A percentile compares a stretch with the other conserved stretches of the same genome.
These are phyloP conservation scores for Agriotes lineatus DNA, from an alignment of 2,888 invertebrate species.

Conservation along the genomic window DNA sequence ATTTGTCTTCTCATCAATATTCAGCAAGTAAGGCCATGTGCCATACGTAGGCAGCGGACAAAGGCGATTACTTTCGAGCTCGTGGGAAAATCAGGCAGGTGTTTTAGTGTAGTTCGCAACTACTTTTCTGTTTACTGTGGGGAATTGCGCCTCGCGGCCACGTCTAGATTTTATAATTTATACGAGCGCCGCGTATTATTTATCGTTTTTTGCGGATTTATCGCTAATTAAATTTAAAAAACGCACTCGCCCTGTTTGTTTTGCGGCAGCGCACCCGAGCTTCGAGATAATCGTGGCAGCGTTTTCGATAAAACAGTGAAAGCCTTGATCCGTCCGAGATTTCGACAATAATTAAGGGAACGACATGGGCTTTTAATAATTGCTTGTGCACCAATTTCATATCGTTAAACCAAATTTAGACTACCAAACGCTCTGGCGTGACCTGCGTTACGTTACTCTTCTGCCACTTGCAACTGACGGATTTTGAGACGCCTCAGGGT, in stretches of 20 bases:
- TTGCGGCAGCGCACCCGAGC: slow-evolving; percentile 8
- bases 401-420: not conserved
- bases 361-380: not conserved
- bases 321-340: slow-evolving; percentile 4
- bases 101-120: slow-evolving; percentile 53
- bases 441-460: too few relatives aligned
- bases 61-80: slow-evolving; percentile 45
- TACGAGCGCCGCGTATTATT: slow-evolving; percentile 38
- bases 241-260: slow-evolving; percentile 13
- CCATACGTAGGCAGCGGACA: slow-evolving; percentile 44
- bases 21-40: slow-evolving; percentile 56
- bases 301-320: slow-evolving; percentile 21
- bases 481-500: too few relatives aligned
- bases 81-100: slow-evolving; percentile 65
- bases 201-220: slow-evolving; percentile 35
- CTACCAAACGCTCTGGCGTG: too few relatives aligned
- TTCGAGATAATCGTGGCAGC: slow-evolving; percentile 4
- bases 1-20: slow-evolving; percentile 59
- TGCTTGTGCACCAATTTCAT: not conserved
- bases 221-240: slow-evolving; percentile 30
- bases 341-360: slow-evolving; percentile 7
- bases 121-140: slow-evolving; percentile 51
- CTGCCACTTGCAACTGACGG: too few relatives aligned
- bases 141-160: slow-evolving; percentile 48
- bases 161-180: slow-evolving; percentile 46